Evolutionary conservation across 2,797 vertebrate species (phyloP), one percentile per base, ranked within the genome.

Genomic region (Danio jaintianensis): DNA sequence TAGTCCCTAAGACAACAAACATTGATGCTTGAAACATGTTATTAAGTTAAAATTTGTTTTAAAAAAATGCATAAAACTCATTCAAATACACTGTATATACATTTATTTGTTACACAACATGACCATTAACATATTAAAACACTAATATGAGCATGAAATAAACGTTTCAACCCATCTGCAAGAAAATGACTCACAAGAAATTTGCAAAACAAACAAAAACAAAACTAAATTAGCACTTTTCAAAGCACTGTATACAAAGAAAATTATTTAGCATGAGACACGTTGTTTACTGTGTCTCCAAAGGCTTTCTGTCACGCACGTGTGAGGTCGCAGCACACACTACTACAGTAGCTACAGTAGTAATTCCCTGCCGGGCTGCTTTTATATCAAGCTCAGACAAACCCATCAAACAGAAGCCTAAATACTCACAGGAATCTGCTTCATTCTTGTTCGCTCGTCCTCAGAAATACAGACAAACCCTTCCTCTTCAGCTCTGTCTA

Each of bases 371-470:
- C 61, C n/a, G 29, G 36, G 20, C 68, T 42, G 11, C 55, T 42
- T 62, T 83, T 81, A 53, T 58, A 55, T 70, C 64, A 58, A 67
- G 36, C 75, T 81, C 69, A 64, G 47, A 55, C 74, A 68, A 76
- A 61, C 36, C 66, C 9, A 42, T 40, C 50, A 80, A 82, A 84
- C 18, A 64, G 56, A 84, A 73, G 70, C 79, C 62, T 78, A 29
- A 50, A 56, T 89, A 93, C 92, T 93, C 86, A 93, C 91, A 83
- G 83, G 84, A 81, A 81, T 80, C 73, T 66, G 81, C 78, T 86
- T 86, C 85, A 87, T 89, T 85, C 77, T 80, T 64, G 43, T 85
- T 78, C 45, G 38, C 78, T 40, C 75, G 83, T 81, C 86, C 81
- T 84, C 84, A 87, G 75, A 83, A 85, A 87, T 84, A 70, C 63